A percentile compares a stretch with the other conserved stretches of the same genome.
Evolutionary conservation across 2,797 vertebrate genomes (phyloP).

Genomic region (Eospalax fontanierii): DNA sequence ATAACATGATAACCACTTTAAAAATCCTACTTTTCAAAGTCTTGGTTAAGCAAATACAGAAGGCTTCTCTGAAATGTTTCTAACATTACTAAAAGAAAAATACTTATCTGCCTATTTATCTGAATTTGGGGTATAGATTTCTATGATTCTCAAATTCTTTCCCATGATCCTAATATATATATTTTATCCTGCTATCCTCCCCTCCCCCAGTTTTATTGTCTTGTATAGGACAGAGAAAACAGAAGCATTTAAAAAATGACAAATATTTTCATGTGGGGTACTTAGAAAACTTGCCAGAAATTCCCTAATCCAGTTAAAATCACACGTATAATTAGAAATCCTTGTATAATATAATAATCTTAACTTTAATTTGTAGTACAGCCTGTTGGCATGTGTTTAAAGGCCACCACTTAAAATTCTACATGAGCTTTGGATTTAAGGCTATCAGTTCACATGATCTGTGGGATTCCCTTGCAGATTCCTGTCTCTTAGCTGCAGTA

Average conservation of each 20-base stretch:
- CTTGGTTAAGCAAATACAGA: neutral
- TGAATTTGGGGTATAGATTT: constrained; percentile 22
- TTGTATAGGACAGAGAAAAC: constrained; percentile 58
- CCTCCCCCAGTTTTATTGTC: constrained; percentile 59
- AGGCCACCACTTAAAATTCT: constrained; percentile 48
- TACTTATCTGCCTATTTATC: constrained; percentile 43
- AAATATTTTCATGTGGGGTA: constrained; percentile 83
- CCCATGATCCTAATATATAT: neutral
- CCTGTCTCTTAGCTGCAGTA: neutral
- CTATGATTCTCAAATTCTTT: constrained; percentile 44
- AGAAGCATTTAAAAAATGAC: constrained; percentile 83
- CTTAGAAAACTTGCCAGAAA: constrained; percentile 82
- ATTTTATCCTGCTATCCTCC: constrained; percentile 27
- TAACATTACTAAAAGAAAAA: constrained; percentile 57
- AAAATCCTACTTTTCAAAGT: neutral
- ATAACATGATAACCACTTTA: neutral
- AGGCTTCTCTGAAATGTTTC: constrained; percentile 24
- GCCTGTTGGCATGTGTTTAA: constrained; percentile 31
- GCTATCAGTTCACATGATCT: neutral
- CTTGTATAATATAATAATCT: constrained; percentile 18
- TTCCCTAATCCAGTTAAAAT: constrained; percentile 75
- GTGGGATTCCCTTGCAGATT: neutral
- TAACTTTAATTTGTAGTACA: constrained; percentile 37
- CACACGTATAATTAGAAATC: constrained; percentile 46
- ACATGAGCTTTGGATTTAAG: neutral